phyloP scores from a whole-genome alignment of 1,140 invertebrate species.

The Philopotamus ludificatus region DNA sequence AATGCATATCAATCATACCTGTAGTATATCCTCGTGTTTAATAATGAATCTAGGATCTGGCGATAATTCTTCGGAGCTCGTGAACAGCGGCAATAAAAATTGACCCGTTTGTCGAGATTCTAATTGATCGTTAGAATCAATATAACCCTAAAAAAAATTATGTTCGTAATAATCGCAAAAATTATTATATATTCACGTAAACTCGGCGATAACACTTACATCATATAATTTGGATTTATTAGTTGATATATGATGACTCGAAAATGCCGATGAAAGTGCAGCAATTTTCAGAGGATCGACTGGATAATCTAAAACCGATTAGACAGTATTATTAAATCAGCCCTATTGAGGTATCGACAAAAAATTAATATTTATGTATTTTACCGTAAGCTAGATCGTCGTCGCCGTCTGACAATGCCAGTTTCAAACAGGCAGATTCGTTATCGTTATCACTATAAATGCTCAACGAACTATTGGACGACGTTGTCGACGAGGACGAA shows the following conservation, averaged over 20 bases:
- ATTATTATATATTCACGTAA: background rate
- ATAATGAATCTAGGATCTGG: background rate
- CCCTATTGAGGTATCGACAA: too few relatives aligned
- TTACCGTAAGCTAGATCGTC: constrained; percentile 8
- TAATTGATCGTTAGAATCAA: constrained; percentile 6
- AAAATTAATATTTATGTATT: background rate
- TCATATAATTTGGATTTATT: constrained; percentile 15
- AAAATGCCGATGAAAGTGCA: constrained; percentile 12
- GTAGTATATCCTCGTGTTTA: constrained; percentile 16
- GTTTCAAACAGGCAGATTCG: background rate
- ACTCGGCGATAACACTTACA: constrained; percentile 5
- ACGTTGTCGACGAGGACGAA: constrained; percentile 4
- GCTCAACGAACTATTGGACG: constrained; percentile 13
- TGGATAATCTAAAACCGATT: too few relatives aligned
- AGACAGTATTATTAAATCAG: too few relatives aligned
- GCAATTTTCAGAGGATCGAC: constrained; percentile 13
- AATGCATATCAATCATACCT: background rate
- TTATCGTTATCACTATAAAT: constrained; percentile 3
- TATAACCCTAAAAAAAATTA: constrained; percentile 7
- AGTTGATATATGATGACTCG: constrained; percentile 10
- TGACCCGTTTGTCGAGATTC: constrained; percentile 18
- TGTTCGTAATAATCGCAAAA: too few relatives aligned
- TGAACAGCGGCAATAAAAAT: constrained; percentile 20
- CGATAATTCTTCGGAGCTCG: constrained; percentile 12
- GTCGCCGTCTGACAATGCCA: constrained; percentile 5